Percentiles rank a stretch among this genome's conserved stretches.
These are phyloP conservation scores for Alligator mississippiensis DNA, from an alignment of 2,113 vertebrate species.

Conservation along the genomic window DNA sequence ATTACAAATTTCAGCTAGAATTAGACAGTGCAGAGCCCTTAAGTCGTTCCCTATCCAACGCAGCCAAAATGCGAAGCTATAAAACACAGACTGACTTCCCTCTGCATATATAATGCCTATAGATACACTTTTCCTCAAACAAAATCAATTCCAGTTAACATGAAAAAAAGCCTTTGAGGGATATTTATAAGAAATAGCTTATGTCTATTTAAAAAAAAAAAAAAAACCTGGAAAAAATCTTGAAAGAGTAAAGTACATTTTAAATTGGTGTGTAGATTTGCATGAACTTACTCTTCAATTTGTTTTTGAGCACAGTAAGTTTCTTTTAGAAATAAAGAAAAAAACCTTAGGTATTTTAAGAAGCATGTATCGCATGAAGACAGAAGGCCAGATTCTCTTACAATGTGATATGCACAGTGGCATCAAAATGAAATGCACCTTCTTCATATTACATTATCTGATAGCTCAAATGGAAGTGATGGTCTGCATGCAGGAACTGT, in stretches of 20 bases:
- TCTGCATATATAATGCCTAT: not conserved
- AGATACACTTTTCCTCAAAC: not conserved
- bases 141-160: not conserved
- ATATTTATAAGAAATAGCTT: not conserved
- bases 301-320: accelerated
- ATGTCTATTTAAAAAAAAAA: not conserved
- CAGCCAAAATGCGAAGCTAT: not conserved
- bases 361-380: not conserved
- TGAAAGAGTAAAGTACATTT: not conserved
- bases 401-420: not conserved
- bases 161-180: not conserved
- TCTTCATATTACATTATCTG: not conserved
- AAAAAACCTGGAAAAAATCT: not conserved
- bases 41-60: not conserved
- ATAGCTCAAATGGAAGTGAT: not conserved
- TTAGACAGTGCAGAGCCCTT: accelerated
- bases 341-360: not conserved
- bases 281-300: not conserved
- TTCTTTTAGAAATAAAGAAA: not conserved
- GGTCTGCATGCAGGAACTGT: not conserved
- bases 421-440: not conserved
- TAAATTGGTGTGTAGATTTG: not conserved
- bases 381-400: not conserved
- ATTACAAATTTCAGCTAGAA: not conserved
- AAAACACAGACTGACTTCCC: not conserved